Percentiles rank a stretch among this genome's conserved stretches.
These are phyloP conservation scores for Trachelus troglodyta DNA, from an alignment of 2,888 invertebrate species.

Conservation along the genomic window DNA sequence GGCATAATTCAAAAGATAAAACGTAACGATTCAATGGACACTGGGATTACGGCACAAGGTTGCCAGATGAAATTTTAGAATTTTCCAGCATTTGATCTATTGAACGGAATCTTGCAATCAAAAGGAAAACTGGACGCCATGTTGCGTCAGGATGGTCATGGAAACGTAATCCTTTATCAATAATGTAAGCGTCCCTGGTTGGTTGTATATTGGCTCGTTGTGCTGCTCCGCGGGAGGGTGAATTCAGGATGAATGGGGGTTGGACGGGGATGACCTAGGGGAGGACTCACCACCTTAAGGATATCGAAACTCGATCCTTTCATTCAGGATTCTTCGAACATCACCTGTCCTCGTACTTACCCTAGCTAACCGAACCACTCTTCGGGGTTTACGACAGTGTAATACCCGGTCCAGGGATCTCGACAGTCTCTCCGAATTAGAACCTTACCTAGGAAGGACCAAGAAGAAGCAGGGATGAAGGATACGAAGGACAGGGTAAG, in stretches of 20 bases:
- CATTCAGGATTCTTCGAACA: not conserved
- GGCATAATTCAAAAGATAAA: not conserved
- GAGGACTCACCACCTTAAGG: not conserved
- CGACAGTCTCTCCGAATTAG: not conserved
- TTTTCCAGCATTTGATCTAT: not conserved
- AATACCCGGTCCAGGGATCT: not conserved
- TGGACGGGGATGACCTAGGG: not conserved
- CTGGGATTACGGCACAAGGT: not conserved
- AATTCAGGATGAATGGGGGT: not conserved
- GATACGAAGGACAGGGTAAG: not conserved
- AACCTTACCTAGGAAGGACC: not conserved
- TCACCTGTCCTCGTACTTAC: not conserved
- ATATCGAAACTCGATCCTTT: not conserved
- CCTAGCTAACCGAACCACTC: not conserved
- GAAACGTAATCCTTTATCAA: constrained; percentile 2
- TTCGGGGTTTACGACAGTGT: not conserved
- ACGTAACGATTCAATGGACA: not conserved
- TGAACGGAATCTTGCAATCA: not conserved
- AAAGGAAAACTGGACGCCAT: not conserved
- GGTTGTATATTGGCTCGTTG: not conserved
- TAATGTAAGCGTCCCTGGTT: not conserved
- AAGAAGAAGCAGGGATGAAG: not conserved
- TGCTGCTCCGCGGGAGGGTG: not conserved
- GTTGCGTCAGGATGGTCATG: not conserved
- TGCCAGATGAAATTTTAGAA: not conserved